phyloP scores from a whole-genome alignment of 2,888 invertebrate species.

The Nineta flava region DNA sequence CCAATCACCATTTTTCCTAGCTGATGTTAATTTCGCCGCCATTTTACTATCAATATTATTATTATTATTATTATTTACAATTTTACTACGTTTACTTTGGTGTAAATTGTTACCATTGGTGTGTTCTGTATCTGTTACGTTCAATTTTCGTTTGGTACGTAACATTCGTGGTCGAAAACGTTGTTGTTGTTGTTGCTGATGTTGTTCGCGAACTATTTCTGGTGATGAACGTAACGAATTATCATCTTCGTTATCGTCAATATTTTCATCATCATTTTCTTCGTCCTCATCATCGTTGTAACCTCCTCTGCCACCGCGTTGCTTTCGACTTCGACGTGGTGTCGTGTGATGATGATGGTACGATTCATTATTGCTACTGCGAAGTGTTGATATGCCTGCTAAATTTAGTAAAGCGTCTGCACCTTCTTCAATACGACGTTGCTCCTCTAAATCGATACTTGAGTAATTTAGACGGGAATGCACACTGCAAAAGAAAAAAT shows the following conservation, averaged over 20 bases:
- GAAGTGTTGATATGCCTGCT: constrained; percentile 35
- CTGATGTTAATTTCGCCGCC: background rate
- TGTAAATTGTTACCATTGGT: background rate
- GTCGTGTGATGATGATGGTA: background rate
- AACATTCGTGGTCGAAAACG: constrained; percentile 4
- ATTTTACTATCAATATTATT: constrained; percentile 4
- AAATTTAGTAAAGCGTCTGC: constrained; percentile 64
- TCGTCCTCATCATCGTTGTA: background rate
- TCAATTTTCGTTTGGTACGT: constrained; percentile 5
- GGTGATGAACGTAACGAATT: background rate
- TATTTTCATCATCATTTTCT: background rate
- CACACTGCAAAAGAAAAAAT: constrained; percentile 13
- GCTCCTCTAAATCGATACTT: constrained; percentile 42
- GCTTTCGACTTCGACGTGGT: background rate
- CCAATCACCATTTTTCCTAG: constrained; percentile 1
- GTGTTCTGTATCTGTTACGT: background rate
- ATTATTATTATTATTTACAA: constrained; percentile 2
- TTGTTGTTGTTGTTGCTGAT: background rate
- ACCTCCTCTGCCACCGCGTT: background rate
- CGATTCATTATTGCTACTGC: constrained; percentile 8
- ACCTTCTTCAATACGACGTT: constrained; percentile 57
- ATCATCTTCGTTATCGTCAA: background rate
- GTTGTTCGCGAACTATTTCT: background rate
- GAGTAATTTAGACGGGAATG: constrained; percentile 10
- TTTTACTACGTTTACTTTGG: background rate